Evolutionary conservation across 2,113 vertebrate genomes (phyloP), one percentile per base, ranked within the genome.

Genomic region (Phylloscopus whistleri): DNA sequence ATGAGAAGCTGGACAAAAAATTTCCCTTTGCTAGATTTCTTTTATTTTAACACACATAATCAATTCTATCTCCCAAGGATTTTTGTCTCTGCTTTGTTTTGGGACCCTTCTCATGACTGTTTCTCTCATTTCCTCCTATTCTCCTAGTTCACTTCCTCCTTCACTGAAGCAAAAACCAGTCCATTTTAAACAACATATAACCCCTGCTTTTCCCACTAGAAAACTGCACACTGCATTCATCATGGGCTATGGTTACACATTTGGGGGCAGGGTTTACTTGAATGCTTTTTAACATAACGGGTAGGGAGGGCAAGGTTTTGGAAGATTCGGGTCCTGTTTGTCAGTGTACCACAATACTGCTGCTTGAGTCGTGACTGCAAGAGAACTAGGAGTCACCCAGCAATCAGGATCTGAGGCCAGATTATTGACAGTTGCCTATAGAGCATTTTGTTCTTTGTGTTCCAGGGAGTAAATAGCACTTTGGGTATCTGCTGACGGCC

Each of bases 41-140:
- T 43, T 66, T 59, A 60, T 39, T 59, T 66, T 43, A 76, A 59
- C 1, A 5, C 15, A 48, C 31, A 37, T 46, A 49, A 72, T 92
- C 23, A 84, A 15, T 70, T 87, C 53, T 53, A 20, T 33, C 15
- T 63, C 41, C 33, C 53, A 87, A 69, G 41, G 49, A 72, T 52
- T 68, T 91, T 49, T 84, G 27, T 53, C 22, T 85, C 28, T 87
- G 33, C n/a, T 76, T 91, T 89, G 33, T 66, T 41, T 91, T 64
- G 23, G 37, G 39, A 82, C 48, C 26, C 18, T 74, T 84, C 41
- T 68, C 37, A 53, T 6, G 28, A 76, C 77, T 82, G 58, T 93
- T 94, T 95, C 63, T 93, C 63, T 85, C 70, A 90, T 94, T 95
- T 88, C 82, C 41, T 85, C 37, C 49, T 62, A 7, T 80, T 87